Evolutionary conservation across 37 sponge, comb jelly and placozoan species (phyloP).

Genomic region (Aplysina aerophoba): DNA sequence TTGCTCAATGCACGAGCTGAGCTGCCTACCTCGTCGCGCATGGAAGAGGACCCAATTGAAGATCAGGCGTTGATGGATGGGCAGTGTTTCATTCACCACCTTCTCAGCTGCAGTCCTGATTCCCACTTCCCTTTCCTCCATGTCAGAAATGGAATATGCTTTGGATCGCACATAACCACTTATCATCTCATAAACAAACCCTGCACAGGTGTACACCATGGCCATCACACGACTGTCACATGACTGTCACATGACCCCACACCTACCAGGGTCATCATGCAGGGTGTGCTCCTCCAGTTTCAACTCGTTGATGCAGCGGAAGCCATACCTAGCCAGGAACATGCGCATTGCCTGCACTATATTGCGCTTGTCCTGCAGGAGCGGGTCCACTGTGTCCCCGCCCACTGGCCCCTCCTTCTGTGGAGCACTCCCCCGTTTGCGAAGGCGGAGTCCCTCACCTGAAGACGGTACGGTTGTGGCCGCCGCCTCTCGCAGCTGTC

Average conservation of each 20-base stretch:
- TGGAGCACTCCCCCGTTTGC: not conserved
- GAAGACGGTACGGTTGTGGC: not conserved
- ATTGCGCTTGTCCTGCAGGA: slow-evolving; percentile 58
- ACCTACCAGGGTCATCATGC: slow-evolving; percentile 85
- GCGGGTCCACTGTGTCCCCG: not conserved
- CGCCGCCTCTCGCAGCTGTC: not conserved
- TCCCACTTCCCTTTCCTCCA: slow-evolving; percentile 74
- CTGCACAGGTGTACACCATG: slow-evolving; percentile 4
- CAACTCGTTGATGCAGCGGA: slow-evolving; percentile 86
- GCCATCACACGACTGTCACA: not conserved
- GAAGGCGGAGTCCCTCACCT: slow-evolving; percentile 11
- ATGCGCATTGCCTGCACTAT: slow-evolving; percentile 57
- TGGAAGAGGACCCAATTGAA: slow-evolving; percentile 89
- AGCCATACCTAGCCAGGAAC: slow-evolving; percentile 78
- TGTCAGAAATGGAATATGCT: slow-evolving; percentile 66
- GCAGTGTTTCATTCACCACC: slow-evolving; percentile 29
- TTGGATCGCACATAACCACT: slow-evolving; percentile 79
- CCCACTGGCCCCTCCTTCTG: not conserved
- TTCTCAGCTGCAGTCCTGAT: slow-evolving; percentile 67
- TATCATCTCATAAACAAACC: slow-evolving; percentile 73
- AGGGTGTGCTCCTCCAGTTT: slow-evolving; percentile 84
- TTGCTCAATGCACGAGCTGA: not conserved
- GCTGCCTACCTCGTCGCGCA: slow-evolving; percentile 51
- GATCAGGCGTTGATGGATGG: slow-evolving; percentile 48
- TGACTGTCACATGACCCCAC: slow-evolving; percentile 1